Evolutionary conservation across 2,888 invertebrate species (phyloP), one percentile per base, ranked within the genome.

Genomic region (Tribolium freemani): DNA sequence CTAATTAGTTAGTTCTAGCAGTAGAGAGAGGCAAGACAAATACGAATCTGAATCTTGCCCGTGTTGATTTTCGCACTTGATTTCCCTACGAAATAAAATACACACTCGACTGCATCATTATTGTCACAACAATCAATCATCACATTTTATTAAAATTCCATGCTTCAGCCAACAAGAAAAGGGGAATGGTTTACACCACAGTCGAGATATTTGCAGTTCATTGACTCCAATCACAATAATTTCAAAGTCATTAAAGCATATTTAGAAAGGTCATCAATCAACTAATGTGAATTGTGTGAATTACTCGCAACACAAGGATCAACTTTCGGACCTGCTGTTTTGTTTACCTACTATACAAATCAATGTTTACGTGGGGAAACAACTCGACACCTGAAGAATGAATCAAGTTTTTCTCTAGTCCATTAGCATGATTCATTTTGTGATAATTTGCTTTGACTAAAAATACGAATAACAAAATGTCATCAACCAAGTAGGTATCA

Each of bases 61-160:
- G 58, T 68, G 68, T 68, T 68, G 68, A 68, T 68, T 68, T 68
- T 68, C 68, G 54, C 68, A 68, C 68, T 68, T 68, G 68, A 68
- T 68, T 68, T 68, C 57, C 58, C 31, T 58, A 57, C 48, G 30
- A 63, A 63, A 60, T 60, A 60, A 67, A 21, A 38, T 57, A 48
- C 31, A 68, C 68, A 51, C 31, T 58, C 46, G 45, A 45, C 16
- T 53, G 66, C 54, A 54, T 54, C 54, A 26, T 16, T 26, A 26
- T 13, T 57, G 45, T 50, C 51, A 21, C 54, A 45, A 53, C 21
- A 66, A 54, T 66, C 60, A 51, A 63, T 63, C 26, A 26, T 16
- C 51, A 51, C 21, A n/a, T 57, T 44, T 38, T 57, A 51, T 50
- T 51, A 63, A 63, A 38, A 63, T 48, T 46, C 48, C 45, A 44